phyloP scores from a whole-genome alignment of 2,888 invertebrate species.

The Ochlodes sylvanus region DNA sequence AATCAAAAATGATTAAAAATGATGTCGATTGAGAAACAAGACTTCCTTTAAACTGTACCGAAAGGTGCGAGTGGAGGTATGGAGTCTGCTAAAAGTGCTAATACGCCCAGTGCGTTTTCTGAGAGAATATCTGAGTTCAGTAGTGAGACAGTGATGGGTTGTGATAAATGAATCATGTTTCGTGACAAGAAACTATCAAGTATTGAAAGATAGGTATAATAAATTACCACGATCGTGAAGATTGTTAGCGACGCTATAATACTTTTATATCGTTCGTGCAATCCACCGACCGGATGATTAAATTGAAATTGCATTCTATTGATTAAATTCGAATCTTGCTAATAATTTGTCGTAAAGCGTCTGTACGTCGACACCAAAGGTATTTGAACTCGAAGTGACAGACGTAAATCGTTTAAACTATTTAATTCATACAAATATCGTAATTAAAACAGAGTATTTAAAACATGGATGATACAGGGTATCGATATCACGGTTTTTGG shows the following conservation, averaged over 20 bases:
- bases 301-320: conserved; percentile 17
- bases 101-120: too few species aligned
- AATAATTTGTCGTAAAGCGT: conserved; percentile 11
- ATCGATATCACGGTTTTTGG: too few species aligned
- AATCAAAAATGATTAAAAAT: too few species aligned
- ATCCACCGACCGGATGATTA: conserved; percentile 4
- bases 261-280: conserved; percentile 6
- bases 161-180: neutral
- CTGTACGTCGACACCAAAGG: conserved; percentile 18
- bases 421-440: conserved; percentile 28
- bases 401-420: conserved; percentile 34
- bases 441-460: conserved; percentile 4
- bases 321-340: conserved; percentile 19
- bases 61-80: too few species aligned
- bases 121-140: too few species aligned
- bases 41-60: too few species aligned
- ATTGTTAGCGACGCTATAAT: conserved; percentile 9
- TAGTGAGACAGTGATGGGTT: too few species aligned
- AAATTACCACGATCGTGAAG: neutral
- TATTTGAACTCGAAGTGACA: conserved; percentile 36
- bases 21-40: too few species aligned
- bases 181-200: conserved; percentile 1
- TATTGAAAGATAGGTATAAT: conserved; percentile 5
- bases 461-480: too few species aligned
- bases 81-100: too few species aligned